Evolutionary conservation across 2,888 invertebrate genomes (phyloP), one percentile per base, ranked within the genome.

Genomic region (Drosophila koepferae): DNA sequence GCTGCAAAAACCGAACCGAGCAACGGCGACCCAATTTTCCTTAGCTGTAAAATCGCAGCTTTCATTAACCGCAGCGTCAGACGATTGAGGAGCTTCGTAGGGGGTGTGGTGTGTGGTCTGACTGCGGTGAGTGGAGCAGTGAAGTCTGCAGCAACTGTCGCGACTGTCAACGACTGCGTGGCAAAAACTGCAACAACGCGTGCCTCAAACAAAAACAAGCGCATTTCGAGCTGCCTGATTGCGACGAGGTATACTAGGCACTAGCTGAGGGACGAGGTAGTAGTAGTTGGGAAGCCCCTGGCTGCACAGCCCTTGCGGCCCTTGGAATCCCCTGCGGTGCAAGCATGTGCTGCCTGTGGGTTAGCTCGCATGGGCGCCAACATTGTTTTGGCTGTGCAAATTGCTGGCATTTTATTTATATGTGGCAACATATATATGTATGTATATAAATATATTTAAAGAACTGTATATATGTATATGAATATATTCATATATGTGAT

Each of bases 1-100:
- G 66, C 60, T 63, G 66, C 66, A 65, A 79, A 75, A 84, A 64
- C 49, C 36, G 59, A 60, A 64, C 49, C 49, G 58, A 49, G 40
- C 49, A 59, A 61, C 66, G 43, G 65, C 72, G 84, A 89, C 89
- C 85, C 89, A 85, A 86, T 86, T 85, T 71, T 56, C 54, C 69
- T 49, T 72, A 63, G 86, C 75, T 74, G 81, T 78, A 84, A 86
- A 89, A 81, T 81, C 85, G 70, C 73, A 66, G 79, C 70, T 71
- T 85, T 85, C 84, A 89, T 89, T 89, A 89, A 89, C 89, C 83
- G 78, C 75, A 77, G 67, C 63, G 71, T 73, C 89, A 83, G 83
- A 86, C 84, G 70, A 61, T 77, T 54, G 67, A 31, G 75, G 28
- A 28, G 8, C 2, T 6, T 41, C 23, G 18, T 3, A 9, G 6